Conservation (phyloP, 2,113 vertebrate species). For the Abramis brama region DNA sequence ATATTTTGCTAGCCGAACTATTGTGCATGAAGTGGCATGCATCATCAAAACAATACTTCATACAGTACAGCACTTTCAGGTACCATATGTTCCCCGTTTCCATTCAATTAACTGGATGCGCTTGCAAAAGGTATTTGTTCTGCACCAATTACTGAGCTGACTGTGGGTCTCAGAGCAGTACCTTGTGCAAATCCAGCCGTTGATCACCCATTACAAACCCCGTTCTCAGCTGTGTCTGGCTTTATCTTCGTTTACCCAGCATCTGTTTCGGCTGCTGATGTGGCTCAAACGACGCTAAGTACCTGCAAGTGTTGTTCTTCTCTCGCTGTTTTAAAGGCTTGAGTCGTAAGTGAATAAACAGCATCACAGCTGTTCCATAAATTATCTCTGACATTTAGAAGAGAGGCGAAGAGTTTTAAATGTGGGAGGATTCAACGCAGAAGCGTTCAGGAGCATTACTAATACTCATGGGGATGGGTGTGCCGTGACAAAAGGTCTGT, state of each 20-base stretch:
- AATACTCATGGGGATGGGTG: not conserved
- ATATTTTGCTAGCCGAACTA: not conserved
- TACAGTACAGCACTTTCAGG: not conserved
- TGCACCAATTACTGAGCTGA: slow-evolving; percentile 37
- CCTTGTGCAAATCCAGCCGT: slow-evolving; percentile 38
- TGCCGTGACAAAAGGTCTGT: not conserved
- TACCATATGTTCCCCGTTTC: slow-evolving; percentile 48
- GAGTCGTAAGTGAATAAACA: slow-evolving; percentile 12
- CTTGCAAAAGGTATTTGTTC: slow-evolving; percentile 32
- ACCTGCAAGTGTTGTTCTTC: not conserved
- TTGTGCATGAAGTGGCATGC: slow-evolving; percentile 19
- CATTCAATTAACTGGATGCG: slow-evolving; percentile 37
- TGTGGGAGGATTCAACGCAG: not conserved
- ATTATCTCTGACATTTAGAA: slow-evolving; percentile 33
- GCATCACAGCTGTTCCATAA: not conserved
- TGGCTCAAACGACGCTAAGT: not conserved
- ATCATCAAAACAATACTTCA: slow-evolving; percentile 40
- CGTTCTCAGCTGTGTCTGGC: not conserved
- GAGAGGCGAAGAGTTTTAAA: not conserved
- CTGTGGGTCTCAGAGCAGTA: slow-evolving; percentile 18
- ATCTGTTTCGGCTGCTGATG: not conserved
- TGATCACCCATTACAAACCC: slow-evolving; percentile 34
- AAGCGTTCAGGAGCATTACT: not conserved
- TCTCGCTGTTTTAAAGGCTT: slow-evolving; percentile 13
- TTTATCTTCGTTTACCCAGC: slow-evolving; percentile 9